Conservation (phyloP, 2,888 invertebrate genomes). For the Drosophila buzzatii region DNA sequence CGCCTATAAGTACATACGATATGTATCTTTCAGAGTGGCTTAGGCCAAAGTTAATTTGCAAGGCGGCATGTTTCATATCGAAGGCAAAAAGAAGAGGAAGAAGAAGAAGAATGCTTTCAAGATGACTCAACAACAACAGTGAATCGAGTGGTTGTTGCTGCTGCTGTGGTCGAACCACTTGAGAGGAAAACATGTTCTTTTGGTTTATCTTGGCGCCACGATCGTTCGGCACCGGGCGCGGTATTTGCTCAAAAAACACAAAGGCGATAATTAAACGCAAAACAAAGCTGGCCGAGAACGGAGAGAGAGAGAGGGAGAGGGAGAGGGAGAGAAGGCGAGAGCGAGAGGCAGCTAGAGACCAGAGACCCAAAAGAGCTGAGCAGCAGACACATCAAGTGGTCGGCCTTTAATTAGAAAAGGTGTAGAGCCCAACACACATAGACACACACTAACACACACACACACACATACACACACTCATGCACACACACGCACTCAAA, state of each 20-base stretch:
- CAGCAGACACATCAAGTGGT: constrained; percentile 57
- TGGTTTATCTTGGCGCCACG: constrained; percentile 78
- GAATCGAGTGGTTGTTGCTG: constrained; percentile 35
- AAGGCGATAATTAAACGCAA: constrained; percentile 78
- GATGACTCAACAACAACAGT: constrained; percentile 73
- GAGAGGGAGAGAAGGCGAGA: neutral
- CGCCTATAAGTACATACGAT: constrained; percentile 43
- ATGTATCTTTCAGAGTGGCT: constrained; percentile 63
- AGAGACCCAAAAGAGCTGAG: constrained; percentile 12
- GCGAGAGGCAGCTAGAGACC: neutral
- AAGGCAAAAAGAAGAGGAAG: neutral
- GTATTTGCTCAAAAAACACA: constrained; percentile 72
- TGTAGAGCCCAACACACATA: constrained; percentile 55
- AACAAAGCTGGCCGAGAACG: constrained; percentile 70
- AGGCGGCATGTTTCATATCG: constrained; percentile 76
- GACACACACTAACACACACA: constrained; percentile 11
- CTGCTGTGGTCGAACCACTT: constrained; percentile 65
- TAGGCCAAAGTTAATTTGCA: constrained; percentile 76
- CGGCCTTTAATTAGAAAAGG: constrained; percentile 73
- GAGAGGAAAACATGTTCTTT: constrained; percentile 77
- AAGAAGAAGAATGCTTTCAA: constrained; percentile 57
- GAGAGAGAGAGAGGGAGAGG: constrained; percentile 26
- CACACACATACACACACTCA: neutral
- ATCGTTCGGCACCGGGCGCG: constrained; percentile 68
- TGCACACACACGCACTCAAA: neutral